Evolutionary conservation across 64 coral and sea anemone species (phyloP), one percentile per base, ranked within the genome.

Genomic region (Montipora sp.): DNA sequence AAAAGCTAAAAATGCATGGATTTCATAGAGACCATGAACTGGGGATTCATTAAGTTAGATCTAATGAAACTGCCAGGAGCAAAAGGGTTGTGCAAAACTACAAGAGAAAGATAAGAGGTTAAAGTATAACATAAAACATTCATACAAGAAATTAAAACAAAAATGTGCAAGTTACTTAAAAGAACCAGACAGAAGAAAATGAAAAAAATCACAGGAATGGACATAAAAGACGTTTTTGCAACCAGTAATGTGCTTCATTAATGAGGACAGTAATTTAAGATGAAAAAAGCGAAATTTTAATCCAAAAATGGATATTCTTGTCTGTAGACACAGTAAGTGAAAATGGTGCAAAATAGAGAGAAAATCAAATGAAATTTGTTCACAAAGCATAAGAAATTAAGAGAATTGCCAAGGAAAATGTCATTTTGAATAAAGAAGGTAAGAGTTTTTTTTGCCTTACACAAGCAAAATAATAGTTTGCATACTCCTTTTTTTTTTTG

Each of bases 121-220:
- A 67, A 83, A 58, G 63, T 59, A 55, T 47, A 83, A 83, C 61
- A 83, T 67, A 83, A 83, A 75, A 93, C 87, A 24, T 87, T 36
- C 36, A 36, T 36, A 36, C 53, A 58, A 63, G 76, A 88, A 88
- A 80, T 79, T 59, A 83, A 83, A 70, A 87, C 11, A 93, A 77
- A 63, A 80, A 79, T 71, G 45, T 76, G 63, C 60, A 27, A 86
- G 72, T 80, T 77, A 80, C 21, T 66, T 70, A 59, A 4, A 63
- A 63, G 67, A 20, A 77, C 47, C 13, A 1, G 22, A 51, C 47
- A 71, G 82, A 85, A 23, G 46, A 16, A 48, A 85, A 85, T 8
- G 53, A 11, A 57, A 16, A 85, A 49, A 85, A 18, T 36, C 43
- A 63, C 23, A 83, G 80, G 15, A 48, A 83, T 83, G 80, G 47